Conservation (phyloP, 2,888 invertebrate species). For the Ecdyonurus torrentis region DNA sequence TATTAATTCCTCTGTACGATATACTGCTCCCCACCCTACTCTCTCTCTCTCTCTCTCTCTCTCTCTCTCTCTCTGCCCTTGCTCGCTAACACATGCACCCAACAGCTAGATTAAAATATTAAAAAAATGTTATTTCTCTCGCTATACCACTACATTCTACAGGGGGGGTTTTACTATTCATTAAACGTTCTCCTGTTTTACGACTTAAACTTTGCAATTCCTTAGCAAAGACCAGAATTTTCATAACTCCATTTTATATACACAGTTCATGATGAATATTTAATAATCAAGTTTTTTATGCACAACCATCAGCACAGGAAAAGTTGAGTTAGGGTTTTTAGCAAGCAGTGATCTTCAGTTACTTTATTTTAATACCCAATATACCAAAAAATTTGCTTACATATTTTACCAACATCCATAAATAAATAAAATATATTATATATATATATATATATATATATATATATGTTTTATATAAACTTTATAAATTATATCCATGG, state of each 20-base stretch:
- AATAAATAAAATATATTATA: too few species aligned
- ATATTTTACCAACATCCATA: too few species aligned
- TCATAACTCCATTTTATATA: slow-evolving; percentile 3
- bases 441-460: too few species aligned
- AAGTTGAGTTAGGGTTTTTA: neutral
- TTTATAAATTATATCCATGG: too few species aligned
- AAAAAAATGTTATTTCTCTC: neutral
- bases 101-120: neutral
- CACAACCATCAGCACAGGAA: neutral
- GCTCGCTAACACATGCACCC: neutral
- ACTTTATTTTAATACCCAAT: too few species aligned
- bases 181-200: slow-evolving; percentile 1
- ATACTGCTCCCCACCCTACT: too few species aligned
- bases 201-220: neutral
- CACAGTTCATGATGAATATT: neutral
- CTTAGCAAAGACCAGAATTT: slow-evolving; percentile 1
- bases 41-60: too few species aligned
- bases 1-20: neutral
- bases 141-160: neutral
- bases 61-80: neutral
- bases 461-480: too few species aligned
- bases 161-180: slow-evolving; percentile 1
- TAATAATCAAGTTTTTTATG: neutral
- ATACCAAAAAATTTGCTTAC: too few species aligned
- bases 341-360: too few species aligned